A percentile compares a stretch with the other conserved stretches of the same genome.
phyloP scores from a whole-genome alignment of 2,888 invertebrate genomes.

The Aphidoletes aphidimyza region DNA sequence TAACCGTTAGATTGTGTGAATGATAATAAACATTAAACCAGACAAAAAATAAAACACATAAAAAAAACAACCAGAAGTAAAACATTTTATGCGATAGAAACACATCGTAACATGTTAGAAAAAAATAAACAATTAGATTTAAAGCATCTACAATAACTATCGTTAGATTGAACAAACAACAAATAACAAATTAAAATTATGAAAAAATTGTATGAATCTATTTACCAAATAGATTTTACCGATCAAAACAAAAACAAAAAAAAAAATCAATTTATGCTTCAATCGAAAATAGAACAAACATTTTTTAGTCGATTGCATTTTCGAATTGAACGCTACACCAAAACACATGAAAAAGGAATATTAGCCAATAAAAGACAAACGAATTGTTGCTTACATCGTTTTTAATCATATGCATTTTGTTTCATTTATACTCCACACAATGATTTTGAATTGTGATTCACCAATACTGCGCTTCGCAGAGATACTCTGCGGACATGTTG shows the following conservation, averaged over 20 bases:
- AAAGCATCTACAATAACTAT: constrained; percentile 34
- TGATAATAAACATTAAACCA: constrained; percentile 7
- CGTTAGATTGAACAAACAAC: constrained; percentile 15
- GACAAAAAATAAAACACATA: not conserved
- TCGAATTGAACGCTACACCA: constrained; percentile 15
- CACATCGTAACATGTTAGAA: constrained; percentile 38
- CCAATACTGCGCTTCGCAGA: too few relatives aligned
- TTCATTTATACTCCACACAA: not conserved
- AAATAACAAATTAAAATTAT: not conserved
- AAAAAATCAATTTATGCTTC: constrained; percentile 50
- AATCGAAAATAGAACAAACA: constrained; percentile 43
- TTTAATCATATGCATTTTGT: constrained; percentile 43
- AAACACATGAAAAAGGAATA: not conserved
- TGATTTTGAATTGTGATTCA: not conserved
- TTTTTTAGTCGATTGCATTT: constrained; percentile 47
- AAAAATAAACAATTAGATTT: not conserved
- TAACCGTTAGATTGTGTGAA: constrained; percentile 54
- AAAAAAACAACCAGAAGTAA: not conserved
- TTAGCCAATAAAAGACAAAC: constrained; percentile 45
- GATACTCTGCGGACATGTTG: too few relatives aligned
- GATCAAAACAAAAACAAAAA: too few relatives aligned
- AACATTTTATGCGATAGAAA: constrained; percentile 46
- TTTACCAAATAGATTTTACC: not conserved
- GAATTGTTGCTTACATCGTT: constrained; percentile 51
- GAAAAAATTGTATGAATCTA: not conserved